These are phyloP conservation scores for Rhinogobio ventralis DNA, from an alignment of 2,797 vertebrate species.

Conservation along the genomic window DNA sequence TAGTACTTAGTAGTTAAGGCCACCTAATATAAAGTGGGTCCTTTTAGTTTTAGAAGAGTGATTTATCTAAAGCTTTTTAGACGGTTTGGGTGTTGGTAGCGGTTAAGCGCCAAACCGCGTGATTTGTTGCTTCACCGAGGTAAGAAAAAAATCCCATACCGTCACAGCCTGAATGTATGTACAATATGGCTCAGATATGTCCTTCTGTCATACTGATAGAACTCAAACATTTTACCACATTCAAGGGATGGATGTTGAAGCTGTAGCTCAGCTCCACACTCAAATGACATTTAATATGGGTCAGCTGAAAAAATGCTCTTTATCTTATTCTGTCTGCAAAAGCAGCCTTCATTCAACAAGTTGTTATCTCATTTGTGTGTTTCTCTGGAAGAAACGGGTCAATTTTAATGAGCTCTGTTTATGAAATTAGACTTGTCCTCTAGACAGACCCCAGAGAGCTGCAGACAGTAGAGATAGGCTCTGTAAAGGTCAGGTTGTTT, in stretches of 20 bases:
- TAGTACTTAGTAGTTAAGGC: too few relatives aligned
- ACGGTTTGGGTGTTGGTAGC: too few relatives aligned
- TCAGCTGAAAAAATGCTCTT: background rate
- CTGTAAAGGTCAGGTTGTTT: slow-evolving; percentile 63
- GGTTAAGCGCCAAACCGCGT: too few relatives aligned
- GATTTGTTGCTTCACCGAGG: too few relatives aligned
- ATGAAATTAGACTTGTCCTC: slow-evolving; percentile 55
- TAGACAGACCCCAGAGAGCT: slow-evolving; percentile 55
- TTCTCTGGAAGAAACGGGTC: slow-evolving; percentile 45
- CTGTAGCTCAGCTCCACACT: background rate
- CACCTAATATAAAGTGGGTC: too few relatives aligned
- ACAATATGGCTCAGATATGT: background rate
- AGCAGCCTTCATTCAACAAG: slow-evolving; percentile 30
- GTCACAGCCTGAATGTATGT: background rate
- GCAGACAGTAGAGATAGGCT: slow-evolving; percentile 35
- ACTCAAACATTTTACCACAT: background rate
- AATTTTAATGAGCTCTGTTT: slow-evolving; percentile 58
- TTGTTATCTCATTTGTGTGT: slow-evolving; percentile 36
- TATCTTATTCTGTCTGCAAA: slow-evolving; percentile 13
- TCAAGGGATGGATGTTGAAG: background rate
- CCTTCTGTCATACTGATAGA: background rate
- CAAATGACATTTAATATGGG: slow-evolving; percentile 23
- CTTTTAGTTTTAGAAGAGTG: too few relatives aligned
- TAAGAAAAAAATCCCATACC: too few relatives aligned
- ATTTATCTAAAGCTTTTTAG: too few relatives aligned